A percentile compares a stretch with the other conserved stretches of the same genome.
phyloP scores from a whole-genome alignment of 2,113 vertebrate genomes.

The Cavia porcellus region DNA sequence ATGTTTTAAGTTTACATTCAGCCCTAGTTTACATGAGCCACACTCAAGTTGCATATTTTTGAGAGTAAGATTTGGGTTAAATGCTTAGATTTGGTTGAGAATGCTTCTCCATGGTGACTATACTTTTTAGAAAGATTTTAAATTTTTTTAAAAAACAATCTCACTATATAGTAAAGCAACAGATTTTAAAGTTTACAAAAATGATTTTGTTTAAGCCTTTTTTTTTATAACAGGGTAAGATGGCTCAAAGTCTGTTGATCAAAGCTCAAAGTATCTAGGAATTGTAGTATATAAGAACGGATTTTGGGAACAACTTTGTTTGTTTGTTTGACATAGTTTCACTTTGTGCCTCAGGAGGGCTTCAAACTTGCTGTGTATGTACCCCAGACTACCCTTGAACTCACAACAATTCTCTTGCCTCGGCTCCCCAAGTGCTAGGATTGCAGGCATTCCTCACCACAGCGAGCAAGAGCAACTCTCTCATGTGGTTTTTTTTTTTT shows the following conservation, averaged over 20 bases:
- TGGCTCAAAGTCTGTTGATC: not conserved
- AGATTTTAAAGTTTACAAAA: not conserved
- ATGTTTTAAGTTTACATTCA: slow-evolving; percentile 5
- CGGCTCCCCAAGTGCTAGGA: not conserved
- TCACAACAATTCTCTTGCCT: not conserved
- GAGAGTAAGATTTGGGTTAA: not conserved
- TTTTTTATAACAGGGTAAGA: not conserved
- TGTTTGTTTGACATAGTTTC: not conserved
- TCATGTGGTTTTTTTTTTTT: not conserved
- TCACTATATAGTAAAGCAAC: not conserved
- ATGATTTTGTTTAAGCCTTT: not conserved
- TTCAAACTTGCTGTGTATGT: not conserved
- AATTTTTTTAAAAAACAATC: not conserved
- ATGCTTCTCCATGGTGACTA: not conserved
- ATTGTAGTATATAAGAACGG: not conserved
- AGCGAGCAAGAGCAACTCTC: not conserved
- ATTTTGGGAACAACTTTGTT: not conserved
- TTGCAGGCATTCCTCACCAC: not conserved
- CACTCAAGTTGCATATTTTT: not conserved
- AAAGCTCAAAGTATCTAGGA: not conserved
- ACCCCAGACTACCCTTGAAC: not conserved
- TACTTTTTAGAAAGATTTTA: not conserved
- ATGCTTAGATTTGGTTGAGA: slow-evolving; percentile 24
- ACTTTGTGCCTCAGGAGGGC: not conserved
- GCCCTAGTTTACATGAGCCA: not conserved